Evolutionary conservation across 1,140 invertebrate genomes (phyloP).

Genomic region (Drosophila erecta): DNA sequence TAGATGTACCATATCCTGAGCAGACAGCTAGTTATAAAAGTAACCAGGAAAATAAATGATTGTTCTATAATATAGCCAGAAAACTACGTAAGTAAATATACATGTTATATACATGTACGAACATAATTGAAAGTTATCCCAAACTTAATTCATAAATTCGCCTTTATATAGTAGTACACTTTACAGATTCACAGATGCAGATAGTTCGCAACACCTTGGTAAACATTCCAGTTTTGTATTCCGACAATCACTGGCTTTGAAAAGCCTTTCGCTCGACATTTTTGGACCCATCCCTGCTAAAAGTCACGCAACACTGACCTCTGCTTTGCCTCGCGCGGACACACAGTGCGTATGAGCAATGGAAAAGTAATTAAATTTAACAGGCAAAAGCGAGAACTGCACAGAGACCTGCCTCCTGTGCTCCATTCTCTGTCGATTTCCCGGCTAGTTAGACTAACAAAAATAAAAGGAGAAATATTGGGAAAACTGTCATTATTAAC

Average conservation of each 20-base stretch:
- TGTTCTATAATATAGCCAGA: too few relatives aligned
- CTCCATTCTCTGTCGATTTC: slow-evolving; percentile 24
- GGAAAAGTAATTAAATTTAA: slow-evolving; percentile 85
- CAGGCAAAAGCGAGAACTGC: slow-evolving; percentile 43
- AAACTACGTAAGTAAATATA: too few relatives aligned
- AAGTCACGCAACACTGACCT: slow-evolving; percentile 14
- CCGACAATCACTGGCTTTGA: neutral
- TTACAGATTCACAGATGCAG: too few relatives aligned
- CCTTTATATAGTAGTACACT: too few relatives aligned
- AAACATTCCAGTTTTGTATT: too few relatives aligned
- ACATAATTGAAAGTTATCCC: too few relatives aligned
- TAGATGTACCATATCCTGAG: too few relatives aligned
- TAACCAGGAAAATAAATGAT: too few relatives aligned
- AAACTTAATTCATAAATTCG: too few relatives aligned
- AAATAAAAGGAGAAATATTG: slow-evolving; percentile 38
- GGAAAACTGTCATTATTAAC: slow-evolving; percentile 82
- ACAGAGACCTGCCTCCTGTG: slow-evolving; percentile 15
- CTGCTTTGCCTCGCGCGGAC: slow-evolving; percentile 8
- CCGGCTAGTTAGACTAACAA: slow-evolving; percentile 65
- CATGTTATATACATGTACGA: too few relatives aligned
- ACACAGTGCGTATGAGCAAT: slow-evolving; percentile 80
- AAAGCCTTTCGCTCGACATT: neutral
- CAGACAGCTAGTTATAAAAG: too few relatives aligned
- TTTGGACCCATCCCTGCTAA: neutral
- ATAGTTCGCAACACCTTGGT: neutral